A percentile compares a stretch with the other conserved stretches of the same genome.
phyloP scores from a whole-genome alignment of 1,140 invertebrate genomes.

The Potamilus streckersoni region DNA sequence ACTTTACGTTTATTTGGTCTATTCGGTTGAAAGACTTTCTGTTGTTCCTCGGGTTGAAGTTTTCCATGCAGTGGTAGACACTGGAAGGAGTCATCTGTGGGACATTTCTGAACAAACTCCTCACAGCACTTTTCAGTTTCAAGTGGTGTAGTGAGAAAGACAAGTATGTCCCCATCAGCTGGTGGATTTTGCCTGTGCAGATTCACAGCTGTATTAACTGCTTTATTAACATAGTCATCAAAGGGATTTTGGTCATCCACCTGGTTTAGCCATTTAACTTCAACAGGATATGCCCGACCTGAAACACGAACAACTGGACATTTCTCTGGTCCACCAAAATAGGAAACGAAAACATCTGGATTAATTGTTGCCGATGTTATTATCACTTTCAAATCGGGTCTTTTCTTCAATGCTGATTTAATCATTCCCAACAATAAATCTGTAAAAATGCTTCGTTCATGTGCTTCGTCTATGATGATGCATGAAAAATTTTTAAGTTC shows the following conservation, averaged over 20 bases:
- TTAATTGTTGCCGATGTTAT: constrained; percentile 67
- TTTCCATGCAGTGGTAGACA: constrained; percentile 91
- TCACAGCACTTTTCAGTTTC: constrained; percentile 59
- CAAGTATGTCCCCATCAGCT: constrained; percentile 97
- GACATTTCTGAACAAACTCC: constrained; percentile 25
- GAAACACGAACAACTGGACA: constrained; percentile 97
- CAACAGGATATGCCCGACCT: constrained; percentile 83
- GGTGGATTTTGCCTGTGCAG: constrained; percentile 90
- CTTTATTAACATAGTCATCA: constrained; percentile 93
- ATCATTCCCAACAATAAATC: constrained; percentile 90
- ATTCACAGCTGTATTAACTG: constrained; percentile 93
- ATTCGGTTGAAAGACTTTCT: constrained; percentile 67
- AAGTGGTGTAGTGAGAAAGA: constrained; percentile 85
- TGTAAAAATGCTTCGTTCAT: constrained; percentile 95
- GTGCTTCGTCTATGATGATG: constrained; percentile 96
- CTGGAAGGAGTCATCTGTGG: constrained; percentile 20
- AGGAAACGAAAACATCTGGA: constrained; percentile 69
- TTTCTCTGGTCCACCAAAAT: constrained; percentile 88
- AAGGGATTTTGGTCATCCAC: constrained; percentile 83
- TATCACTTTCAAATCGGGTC: constrained; percentile 56
- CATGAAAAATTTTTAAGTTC: constrained; percentile 75
- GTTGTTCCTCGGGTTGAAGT: constrained; percentile 94
- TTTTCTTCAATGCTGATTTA: constrained; percentile 69
- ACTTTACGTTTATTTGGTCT: constrained; percentile 52
- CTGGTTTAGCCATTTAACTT: constrained; percentile 89